Base-by-base conservation (phyloP, 2,113 vertebrate genomes). In the Nothoprocta perdicaria region DNA sequence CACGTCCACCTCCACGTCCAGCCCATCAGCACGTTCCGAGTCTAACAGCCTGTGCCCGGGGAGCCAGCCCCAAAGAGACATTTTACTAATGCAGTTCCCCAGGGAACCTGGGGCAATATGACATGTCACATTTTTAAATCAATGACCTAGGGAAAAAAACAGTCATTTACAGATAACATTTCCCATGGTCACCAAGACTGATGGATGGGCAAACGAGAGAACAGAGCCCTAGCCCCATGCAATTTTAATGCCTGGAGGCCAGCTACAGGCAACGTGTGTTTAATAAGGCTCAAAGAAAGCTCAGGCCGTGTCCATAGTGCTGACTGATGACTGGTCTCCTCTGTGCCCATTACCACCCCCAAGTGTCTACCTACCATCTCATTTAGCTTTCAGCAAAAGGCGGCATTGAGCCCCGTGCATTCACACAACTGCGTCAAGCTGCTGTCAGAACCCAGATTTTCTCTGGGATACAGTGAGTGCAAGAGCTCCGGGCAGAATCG, bases 81-180 rank as follows among this genome's bases (percentile, higher is more conserved):
- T 50, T 33, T 71, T 71, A 66, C 72, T 80, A 88, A 80, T 40
- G 31, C 41, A 19, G 55, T 2, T 80, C 80, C 69, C 31, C 23
- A 16, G 31, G 24, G 61, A 86, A 27, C 22, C 12, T 60, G 19
- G 55, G 23, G 73, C 90, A 88, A 33, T 65, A 83, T 61, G 80
- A 79, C 68, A 94, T 61, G 82, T 55, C 50, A 88, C 26, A 74
- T 85, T 94, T 92, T 95, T 93, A 69, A 87, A 94, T 87, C 73
- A 78, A 35, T 45, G 60, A n/a, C 68, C 66, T 83, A 33, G 40
- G 21, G 6, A 80, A 92, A 93, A 87, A 84, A 23, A 0, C 4
- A 78, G 80, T 91, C 84, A 91, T 89, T 95, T 95, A 91, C 29
- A 60, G 52, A 78, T 61, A 89, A 61, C 68, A 83, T 93, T 94